Evolutionary conservation across 2,797 vertebrate species (phyloP), one percentile per base, ranked within the genome.

Genomic region (Morus bassanus): DNA sequence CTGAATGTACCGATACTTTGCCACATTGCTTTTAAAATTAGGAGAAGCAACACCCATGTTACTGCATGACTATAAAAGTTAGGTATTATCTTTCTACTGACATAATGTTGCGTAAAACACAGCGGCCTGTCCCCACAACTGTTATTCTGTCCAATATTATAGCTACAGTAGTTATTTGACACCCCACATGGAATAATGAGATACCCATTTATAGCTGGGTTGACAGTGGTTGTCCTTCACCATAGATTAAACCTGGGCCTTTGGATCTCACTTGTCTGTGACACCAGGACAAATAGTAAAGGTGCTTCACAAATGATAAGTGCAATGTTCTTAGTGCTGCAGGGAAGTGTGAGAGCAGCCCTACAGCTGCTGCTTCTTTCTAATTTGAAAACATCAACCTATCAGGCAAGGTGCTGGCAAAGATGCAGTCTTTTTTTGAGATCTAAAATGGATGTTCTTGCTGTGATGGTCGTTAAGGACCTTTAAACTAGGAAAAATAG

Each of bases 371-470:
- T 83, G 57, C 65, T 73, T 57, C 87, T 80, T 92, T 77, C 53
- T 68, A 77, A 92, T 84, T 80, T 78, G 82, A 89, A 89, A 95
- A 78, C 37, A 85, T 43, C 89, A 83, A 77, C 75, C 68, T 91
- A 69, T 51, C 59, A 88, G 73, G 67, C 19, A 70, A 94, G 46
- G 46, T 1, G 1, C 91, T 53, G 31, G 81, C 82, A 93, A 81
- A 67, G 78, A 92, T 37, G 46, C 54, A 74, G 61, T 48, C 50
- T 85, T 88, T 94, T 94, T 85, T 46, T 72, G 73, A 94, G 59
- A 76, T 45, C 31, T 81, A 78, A 95, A 97, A 95, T 88, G 65
- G 86, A 91, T 59, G 28, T 75, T 93, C 92, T 93, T 92, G 92
- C 81, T 89, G 64, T 85, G 91, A 89, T 78, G 81, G 84, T 88